A percentile compares a stretch with the other conserved stretches of the same genome.
These are phyloP conservation scores for Lagopus muta DNA, from an alignment of 2,113 vertebrate genomes.

Conservation along the genomic window DNA sequence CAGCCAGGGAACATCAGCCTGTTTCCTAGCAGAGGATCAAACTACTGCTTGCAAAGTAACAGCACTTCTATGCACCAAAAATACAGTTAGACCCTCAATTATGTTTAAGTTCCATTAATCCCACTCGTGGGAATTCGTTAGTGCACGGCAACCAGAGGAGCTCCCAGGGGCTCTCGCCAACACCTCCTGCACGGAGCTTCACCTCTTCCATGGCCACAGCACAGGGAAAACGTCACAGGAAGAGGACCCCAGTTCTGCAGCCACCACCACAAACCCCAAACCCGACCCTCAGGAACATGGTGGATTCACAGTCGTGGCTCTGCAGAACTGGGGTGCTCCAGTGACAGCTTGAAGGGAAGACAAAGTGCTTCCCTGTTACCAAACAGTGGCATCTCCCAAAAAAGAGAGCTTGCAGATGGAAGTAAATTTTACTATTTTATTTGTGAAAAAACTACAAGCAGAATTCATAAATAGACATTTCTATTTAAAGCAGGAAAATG, in stretches of 20 bases:
- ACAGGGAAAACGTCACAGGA: neutral
- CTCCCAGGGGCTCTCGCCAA: constrained; percentile 13
- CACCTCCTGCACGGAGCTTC: neutral
- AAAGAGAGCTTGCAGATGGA: constrained; percentile 76
- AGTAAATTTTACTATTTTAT: constrained; percentile 99
- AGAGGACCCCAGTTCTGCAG: constrained; percentile 35
- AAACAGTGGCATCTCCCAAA: constrained; percentile 61
- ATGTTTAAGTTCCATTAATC: constrained; percentile 5
- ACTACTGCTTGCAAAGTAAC: neutral
- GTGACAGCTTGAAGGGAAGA: rapidly evolving
- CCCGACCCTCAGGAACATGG: neutral
- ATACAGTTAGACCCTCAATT: constrained; percentile 18
- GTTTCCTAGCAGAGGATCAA: neutral
- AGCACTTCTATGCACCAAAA: neutral
- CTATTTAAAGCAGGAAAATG: constrained; percentile 98
- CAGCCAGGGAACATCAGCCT: neutral
- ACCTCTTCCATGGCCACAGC: neutral
- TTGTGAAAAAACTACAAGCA: constrained; percentile 99
- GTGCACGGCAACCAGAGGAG: neutral
- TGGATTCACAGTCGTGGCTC: neutral
- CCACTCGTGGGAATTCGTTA: neutral
- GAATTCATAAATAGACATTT: constrained; percentile 99
- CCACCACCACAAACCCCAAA: neutral
- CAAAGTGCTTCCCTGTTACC: neutral
- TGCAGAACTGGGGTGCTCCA: neutral